A percentile compares a stretch with the other conserved stretches of the same genome.
Conservation (phyloP, 2,113 vertebrate genomes). For the Cebus imitator region DNA sequence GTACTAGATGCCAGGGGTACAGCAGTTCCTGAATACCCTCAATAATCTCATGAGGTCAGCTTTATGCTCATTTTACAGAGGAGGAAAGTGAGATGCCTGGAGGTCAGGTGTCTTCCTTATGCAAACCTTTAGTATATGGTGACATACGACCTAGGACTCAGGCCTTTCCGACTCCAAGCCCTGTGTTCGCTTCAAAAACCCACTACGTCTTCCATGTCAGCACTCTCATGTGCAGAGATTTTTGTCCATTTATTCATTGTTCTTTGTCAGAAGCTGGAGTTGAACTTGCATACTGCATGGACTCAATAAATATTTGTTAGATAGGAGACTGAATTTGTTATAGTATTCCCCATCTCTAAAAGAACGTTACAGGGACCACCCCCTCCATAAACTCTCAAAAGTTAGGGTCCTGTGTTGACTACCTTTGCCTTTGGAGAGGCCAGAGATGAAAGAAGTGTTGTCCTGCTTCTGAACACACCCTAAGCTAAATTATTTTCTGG, state of each 20-base stretch:
- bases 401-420: background rate
- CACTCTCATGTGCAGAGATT: background rate
- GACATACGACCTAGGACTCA: background rate
- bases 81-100: background rate
- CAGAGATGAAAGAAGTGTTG: background rate
- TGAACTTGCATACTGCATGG: background rate
- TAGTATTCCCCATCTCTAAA: background rate
- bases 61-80: background rate
- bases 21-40: background rate
- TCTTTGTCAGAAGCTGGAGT: background rate
- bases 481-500: background rate
- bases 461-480: background rate
- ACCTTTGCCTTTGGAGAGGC: background rate
- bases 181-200: background rate
- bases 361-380: background rate
- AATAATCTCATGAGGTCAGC: background rate
- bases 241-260: background rate
- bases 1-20: too few relatives aligned
- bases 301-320: background rate
- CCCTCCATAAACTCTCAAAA: background rate
- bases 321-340: background rate
- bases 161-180: background rate
- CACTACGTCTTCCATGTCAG: background rate
- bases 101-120: background rate
- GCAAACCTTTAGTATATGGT: background rate